A percentile compares a stretch with the other conserved stretches of the same genome.
phyloP scores from a whole-genome alignment of 2,113 vertebrate genomes.

The Prunella himalayana region DNA sequence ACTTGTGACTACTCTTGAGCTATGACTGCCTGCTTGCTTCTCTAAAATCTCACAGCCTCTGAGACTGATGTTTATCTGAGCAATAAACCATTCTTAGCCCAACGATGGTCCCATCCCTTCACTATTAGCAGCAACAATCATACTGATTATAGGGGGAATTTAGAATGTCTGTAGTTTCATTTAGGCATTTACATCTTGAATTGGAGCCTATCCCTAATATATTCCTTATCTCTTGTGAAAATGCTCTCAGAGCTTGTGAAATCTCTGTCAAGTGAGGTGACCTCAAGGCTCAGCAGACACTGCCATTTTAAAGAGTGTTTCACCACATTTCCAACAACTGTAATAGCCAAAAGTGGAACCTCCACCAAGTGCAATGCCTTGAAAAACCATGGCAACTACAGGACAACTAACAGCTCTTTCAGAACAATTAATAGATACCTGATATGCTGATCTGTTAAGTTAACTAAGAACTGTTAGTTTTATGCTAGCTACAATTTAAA shows the following conservation, averaged over 20 bases:
- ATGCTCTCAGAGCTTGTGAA: neutral
- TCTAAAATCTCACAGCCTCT: neutral
- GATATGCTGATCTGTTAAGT: neutral
- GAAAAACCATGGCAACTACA: neutral
- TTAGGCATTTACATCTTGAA: neutral
- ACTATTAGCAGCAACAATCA: neutral
- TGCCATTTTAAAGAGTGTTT: neutral
- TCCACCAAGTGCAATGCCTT: neutral
- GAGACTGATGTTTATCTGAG: neutral
- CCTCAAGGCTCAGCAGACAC: neutral
- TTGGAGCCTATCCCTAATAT: neutral
- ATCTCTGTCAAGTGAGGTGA: neutral
- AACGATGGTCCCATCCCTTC: neutral
- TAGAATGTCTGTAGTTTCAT: neutral
- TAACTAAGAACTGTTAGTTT: neutral
- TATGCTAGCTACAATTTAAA: neutral
- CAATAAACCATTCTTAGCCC: neutral
- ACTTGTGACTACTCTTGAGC: neutral
- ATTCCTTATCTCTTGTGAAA: neutral
- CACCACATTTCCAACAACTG: fast-evolving
- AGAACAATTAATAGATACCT: neutral
- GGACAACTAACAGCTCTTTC: neutral
- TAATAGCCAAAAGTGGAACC: neutral
- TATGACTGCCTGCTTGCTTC: neutral
- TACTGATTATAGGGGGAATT: neutral